Evolutionary conservation across 2,888 invertebrate genomes (phyloP).

Genomic region (Argyra leucocephala): DNA sequence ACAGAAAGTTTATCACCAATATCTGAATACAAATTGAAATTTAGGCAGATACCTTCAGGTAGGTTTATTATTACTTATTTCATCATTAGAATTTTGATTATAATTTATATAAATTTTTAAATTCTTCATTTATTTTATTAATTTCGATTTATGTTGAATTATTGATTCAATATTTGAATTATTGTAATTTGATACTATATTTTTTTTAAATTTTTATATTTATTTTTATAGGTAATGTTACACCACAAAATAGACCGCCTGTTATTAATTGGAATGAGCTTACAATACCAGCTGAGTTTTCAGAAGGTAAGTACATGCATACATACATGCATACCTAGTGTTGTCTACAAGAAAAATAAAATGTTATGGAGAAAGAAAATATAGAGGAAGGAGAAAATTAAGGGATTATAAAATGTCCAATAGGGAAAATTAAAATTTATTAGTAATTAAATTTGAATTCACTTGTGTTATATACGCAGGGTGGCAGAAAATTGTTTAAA

Average conservation of each 20-base stretch:
- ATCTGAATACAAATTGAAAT: conserved; percentile 55
- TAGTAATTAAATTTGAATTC: too few relatives aligned
- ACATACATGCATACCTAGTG: too few relatives aligned
- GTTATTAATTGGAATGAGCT: conserved; percentile 37
- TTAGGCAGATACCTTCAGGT: conserved; percentile 41
- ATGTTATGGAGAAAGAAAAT: too few relatives aligned
- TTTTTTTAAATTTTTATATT: not conserved
- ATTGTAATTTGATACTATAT: not conserved
- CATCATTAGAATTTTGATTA: not conserved
- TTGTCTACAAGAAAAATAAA: too few relatives aligned
- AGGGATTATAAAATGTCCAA: too few relatives aligned
- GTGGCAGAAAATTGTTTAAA: too few relatives aligned
- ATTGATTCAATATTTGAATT: not conserved
- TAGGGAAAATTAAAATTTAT: too few relatives aligned
- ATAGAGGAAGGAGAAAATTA: too few relatives aligned
- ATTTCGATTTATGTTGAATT: not conserved
- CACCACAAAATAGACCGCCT: conserved; percentile 27
- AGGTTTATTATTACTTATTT: conserved; percentile 13
- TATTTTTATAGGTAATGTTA: conserved; percentile 27
- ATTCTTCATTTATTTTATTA: not conserved
- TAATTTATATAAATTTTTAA: not conserved
- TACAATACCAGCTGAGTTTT: conserved; percentile 38
- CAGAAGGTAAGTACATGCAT: conserved; percentile 33
- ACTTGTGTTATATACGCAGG: too few relatives aligned
- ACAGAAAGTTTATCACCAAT: conserved; percentile 74